Evolutionary conservation across 2,888 invertebrate genomes (phyloP).

Genomic region (Oscheius sp.): DNA sequence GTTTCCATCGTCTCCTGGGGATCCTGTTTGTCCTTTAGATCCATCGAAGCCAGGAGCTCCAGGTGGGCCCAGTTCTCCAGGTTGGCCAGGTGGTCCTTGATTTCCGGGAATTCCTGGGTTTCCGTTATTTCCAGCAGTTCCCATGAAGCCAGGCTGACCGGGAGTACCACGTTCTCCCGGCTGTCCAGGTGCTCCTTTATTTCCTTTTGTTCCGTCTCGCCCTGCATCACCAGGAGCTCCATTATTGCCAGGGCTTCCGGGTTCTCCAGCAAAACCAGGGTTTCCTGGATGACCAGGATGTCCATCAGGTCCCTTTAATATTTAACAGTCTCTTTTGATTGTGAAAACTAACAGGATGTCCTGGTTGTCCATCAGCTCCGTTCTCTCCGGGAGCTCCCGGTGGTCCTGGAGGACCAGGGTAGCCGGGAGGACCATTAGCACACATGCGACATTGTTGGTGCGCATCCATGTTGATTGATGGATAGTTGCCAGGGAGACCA

Average conservation of each 20-base stretch:
- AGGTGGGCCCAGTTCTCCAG: slow-evolving; percentile 38
- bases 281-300: slow-evolving; percentile 51
- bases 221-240: slow-evolving; percentile 56
- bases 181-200: slow-evolving; percentile 48
- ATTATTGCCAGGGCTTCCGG: slow-evolving; percentile 48
- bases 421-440: slow-evolving; percentile 54
- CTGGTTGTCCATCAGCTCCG: slow-evolving; percentile 54
- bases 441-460: slow-evolving; percentile 58
- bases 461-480: slow-evolving; percentile 53
- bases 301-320: slow-evolving; percentile 42
- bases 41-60: slow-evolving; percentile 32
- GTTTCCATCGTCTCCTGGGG: slow-evolving; percentile 56
- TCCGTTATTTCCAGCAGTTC: slow-evolving; percentile 54
- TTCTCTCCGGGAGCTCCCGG: slow-evolving; percentile 49
- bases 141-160: slow-evolving; percentile 53
- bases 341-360: slow-evolving; percentile 49
- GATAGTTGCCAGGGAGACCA: slow-evolving; percentile 57
- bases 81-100: slow-evolving; percentile 33
- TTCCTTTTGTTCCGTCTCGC: slow-evolving; percentile 41
- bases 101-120: slow-evolving; percentile 39
- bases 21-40: slow-evolving; percentile 46
- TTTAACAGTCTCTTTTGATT: slow-evolving; percentile 15
- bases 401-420: slow-evolving; percentile 53
- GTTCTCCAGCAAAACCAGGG: slow-evolving; percentile 48
- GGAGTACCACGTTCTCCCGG: slow-evolving; percentile 49